Conservation (phyloP, 2,113 vertebrate species). For the Salminus brasiliensis region DNA sequence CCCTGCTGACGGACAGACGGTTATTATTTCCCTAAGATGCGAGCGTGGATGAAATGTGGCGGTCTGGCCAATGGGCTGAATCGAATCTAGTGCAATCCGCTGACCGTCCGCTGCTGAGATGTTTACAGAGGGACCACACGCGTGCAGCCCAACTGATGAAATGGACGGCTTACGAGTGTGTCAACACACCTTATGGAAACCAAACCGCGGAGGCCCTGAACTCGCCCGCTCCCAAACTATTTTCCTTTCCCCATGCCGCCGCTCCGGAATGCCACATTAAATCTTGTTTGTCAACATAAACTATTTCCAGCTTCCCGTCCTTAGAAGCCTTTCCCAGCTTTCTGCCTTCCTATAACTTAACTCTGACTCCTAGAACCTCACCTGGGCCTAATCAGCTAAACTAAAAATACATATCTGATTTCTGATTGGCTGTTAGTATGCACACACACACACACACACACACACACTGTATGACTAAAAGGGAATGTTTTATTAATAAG, state of each 20-base stretch:
- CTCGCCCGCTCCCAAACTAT: conserved; percentile 59
- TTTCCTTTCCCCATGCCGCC: conserved; percentile 64
- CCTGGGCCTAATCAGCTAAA: not conserved
- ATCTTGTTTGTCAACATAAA: conserved; percentile 75
- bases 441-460: too few relatives aligned
- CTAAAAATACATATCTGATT: not conserved
- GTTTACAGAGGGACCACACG: conserved; percentile 72
- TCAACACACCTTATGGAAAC: conserved; percentile 55
- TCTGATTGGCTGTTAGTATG: too few relatives aligned
- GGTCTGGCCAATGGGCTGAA: not conserved
- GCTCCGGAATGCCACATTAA: conserved; percentile 47
- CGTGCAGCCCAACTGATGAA: conserved; percentile 62
- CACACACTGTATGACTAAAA: too few relatives aligned
- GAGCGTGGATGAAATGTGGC: not conserved
- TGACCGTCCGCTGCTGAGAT: conserved; percentile 56
- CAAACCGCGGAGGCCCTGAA: too few relatives aligned
- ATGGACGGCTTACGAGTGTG: conserved; percentile 62
- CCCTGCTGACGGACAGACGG: not conserved
- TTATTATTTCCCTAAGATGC: conserved; percentile 16
- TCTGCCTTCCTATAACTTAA: conserved; percentile 27
- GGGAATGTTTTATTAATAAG: too few relatives aligned
- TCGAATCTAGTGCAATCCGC: conserved; percentile 27
- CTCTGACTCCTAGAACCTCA: not conserved
- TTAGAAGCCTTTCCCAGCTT: conserved; percentile 50
- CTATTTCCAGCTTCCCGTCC: conserved; percentile 59